Base-by-base conservation (phyloP, 2,797 vertebrate species). In the Tokudaia tokunoshimensis region DNA sequence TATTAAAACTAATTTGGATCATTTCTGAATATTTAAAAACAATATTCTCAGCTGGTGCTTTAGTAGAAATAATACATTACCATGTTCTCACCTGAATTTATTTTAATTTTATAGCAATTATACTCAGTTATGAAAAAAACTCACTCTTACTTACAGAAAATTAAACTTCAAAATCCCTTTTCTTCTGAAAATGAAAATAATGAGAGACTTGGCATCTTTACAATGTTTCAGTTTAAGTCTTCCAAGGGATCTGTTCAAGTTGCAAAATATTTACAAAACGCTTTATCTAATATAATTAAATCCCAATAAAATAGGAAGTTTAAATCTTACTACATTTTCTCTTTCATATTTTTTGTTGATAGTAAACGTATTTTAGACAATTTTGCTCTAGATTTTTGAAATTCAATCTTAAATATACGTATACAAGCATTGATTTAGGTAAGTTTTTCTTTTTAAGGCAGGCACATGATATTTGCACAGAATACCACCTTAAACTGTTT, bases 251-350 rank as follows among this genome's bases (percentile, higher is more conserved):
- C 63, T 97, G 87, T 41, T 96, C 92, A 97, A 59, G 10, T 44
- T 97, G 55, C 57, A 92, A 97, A 93, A 87, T 75, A 41, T 90
- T 92, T 96, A 97, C 97, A 97, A 98, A 98, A 94, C 96, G 92
- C 97, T 94, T 97, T 96, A 78, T 90, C 90, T 97, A 96, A 67
- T 89, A 78, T 65, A 96, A 96, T 97, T 97, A 95, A 98, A 97
- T 97, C 82, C 79, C 93, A 97, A 95, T 97, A 85, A 41, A 31
- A 92, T 95, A 96, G 93, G 97, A 74, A 88, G 47, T 86, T 94
- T 97, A 96, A 92, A 63, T 97, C 86, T 52, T 52, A 13, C 91
- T 93, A 81, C n/a, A 92, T 83, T 94, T 96, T 95, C 74, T 89
- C 89, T 65, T 31, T 70, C 47, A 92, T 92, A 24, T 34, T 34